Conservation (phyloP, 2,888 invertebrate species). For the Melikaiella ostensackeni region DNA sequence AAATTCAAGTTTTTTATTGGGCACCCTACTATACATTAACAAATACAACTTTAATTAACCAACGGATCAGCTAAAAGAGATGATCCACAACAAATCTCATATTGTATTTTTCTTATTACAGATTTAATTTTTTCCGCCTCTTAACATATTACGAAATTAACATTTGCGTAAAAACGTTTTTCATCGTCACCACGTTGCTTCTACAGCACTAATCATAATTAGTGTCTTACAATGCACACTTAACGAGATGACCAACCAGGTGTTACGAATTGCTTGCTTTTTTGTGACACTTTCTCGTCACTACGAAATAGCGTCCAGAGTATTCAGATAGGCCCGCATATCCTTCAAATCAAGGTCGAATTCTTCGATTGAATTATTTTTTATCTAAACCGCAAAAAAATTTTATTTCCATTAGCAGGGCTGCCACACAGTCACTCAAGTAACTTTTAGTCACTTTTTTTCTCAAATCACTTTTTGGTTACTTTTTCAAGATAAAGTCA, state of each 20-base stretch:
- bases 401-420: too few species aligned
- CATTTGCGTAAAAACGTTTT: background rate
- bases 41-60: background rate
- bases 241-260: conserved; percentile 11
- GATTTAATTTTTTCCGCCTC: background rate
- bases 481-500: too few species aligned
- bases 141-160: background rate
- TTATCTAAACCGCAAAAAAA: background rate
- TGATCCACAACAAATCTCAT: background rate
- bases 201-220: background rate
- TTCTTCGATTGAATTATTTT: background rate
- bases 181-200: background rate
- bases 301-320: conserved; percentile 1
- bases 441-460: too few species aligned
- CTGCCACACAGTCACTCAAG: too few species aligned
- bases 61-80: background rate
- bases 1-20: too few species aligned
- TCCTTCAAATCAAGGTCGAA: background rate
- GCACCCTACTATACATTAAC: too few species aligned
- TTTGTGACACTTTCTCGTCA: background rate
- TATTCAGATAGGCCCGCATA: background rate
- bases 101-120: background rate
- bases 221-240: background rate
- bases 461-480: too few species aligned
- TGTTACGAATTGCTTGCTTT: background rate